Evolutionary conservation across 2,113 vertebrate species (phyloP).

Genomic region (Rhinolophus sinicus): DNA sequence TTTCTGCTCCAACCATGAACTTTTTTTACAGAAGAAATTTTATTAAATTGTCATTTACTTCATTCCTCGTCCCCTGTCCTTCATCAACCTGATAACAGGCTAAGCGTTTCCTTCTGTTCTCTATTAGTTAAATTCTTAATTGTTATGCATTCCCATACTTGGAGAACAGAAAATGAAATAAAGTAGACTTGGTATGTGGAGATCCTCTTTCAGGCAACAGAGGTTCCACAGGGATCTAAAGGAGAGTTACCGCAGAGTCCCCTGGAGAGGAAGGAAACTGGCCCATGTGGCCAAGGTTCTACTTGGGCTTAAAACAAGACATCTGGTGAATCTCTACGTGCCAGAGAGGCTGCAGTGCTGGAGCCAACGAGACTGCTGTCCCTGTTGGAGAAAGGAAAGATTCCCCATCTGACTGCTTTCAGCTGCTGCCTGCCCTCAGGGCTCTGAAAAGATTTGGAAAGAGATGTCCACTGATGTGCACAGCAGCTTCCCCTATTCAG

Average conservation of each 20-base stretch:
- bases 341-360: background rate
- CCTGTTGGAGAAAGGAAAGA: background rate
- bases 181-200: background rate
- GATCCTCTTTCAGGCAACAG: background rate
- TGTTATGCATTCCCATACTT: background rate
- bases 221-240: background rate
- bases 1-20: background rate
- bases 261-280: background rate
- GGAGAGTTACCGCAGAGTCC: background rate
- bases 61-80: background rate
- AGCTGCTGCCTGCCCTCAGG: background rate
- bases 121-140: background rate
- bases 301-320: background rate
- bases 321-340: background rate
- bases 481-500: background rate
- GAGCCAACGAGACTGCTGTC: background rate
- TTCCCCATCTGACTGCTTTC: background rate
- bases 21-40: background rate
- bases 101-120: background rate
- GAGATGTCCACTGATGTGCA: background rate
- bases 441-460: background rate
- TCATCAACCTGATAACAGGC: background rate
- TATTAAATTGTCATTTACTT: conserved; percentile 26
- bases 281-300: background rate
- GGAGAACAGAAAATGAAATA: conserved; percentile 29